Conservation (phyloP, 1,140 invertebrate species). For the Luehdorfia chinensis region DNA sequence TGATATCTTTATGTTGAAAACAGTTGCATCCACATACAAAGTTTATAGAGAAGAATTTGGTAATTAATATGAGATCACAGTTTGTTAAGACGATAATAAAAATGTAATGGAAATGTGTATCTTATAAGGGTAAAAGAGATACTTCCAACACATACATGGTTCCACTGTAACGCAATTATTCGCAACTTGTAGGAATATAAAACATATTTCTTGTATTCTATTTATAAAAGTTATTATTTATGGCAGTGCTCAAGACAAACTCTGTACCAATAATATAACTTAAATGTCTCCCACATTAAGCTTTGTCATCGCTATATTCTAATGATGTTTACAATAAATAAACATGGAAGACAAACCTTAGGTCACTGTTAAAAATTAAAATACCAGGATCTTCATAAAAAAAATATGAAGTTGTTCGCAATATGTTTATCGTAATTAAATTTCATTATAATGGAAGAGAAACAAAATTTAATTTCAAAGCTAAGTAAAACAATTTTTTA, state of each 20-base stretch:
- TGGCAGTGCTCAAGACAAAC: conserved; percentile 12
- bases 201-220: too few species aligned
- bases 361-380: not conserved
- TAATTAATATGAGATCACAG: conserved; percentile 60
- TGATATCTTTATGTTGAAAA: too few species aligned
- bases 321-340: conserved; percentile 8
- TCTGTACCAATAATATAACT: not conserved
- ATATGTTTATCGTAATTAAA: too few species aligned
- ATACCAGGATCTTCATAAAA: not conserved
- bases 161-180: too few species aligned
- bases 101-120: conserved; percentile 23
- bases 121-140: not conserved
- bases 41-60: conserved; percentile 56
- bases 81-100: conserved; percentile 24
- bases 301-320: not conserved
- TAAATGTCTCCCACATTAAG: not conserved
- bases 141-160: too few species aligned
- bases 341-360: conserved; percentile 11
- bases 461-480: too few species aligned
- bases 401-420: too few species aligned
- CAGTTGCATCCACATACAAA: too few species aligned
- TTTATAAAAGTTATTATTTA: too few species aligned
- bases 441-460: too few species aligned
- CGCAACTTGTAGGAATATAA: too few species aligned
- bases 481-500: too few species aligned